These are phyloP conservation scores for Antheraea assamensis DNA, from an alignment of 2,888 invertebrate species.

Conservation along the genomic window DNA sequence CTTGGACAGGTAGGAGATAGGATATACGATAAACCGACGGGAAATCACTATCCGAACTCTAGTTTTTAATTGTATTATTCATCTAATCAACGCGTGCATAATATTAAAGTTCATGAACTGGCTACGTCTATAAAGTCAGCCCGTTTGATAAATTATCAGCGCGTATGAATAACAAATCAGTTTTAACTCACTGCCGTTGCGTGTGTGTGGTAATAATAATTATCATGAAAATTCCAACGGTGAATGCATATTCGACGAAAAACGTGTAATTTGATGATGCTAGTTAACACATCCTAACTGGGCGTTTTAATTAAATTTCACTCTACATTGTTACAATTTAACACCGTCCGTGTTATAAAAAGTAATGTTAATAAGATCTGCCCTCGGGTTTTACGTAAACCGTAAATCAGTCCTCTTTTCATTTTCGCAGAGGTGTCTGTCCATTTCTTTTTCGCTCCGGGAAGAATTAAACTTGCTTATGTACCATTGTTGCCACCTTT, in stretches of 20 bases:
- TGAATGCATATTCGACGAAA: constrained; percentile 45
- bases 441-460: constrained; percentile 70
- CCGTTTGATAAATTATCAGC: background rate
- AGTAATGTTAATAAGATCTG: constrained; percentile 79
- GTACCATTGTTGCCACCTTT: constrained; percentile 59
- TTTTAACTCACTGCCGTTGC: background rate
- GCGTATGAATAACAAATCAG: constrained; percentile 12
- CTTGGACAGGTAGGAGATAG: background rate
- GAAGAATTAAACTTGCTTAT: constrained; percentile 74
- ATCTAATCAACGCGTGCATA: background rate
- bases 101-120: background rate
- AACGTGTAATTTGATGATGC: constrained; percentile 58
- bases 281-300: constrained; percentile 71
- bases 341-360: constrained; percentile 74
- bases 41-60: background rate
- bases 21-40: background rate
- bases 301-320: constrained; percentile 78
- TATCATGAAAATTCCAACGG: constrained; percentile 19
- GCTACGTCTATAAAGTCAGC: background rate
- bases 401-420: constrained; percentile 78
- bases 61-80: background rate
- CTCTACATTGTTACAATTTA: constrained; percentile 77
- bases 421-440: constrained; percentile 74
- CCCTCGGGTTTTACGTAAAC: constrained; percentile 67
- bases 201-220: constrained; percentile 1